Conservation (phyloP, 2,113 vertebrate species). For the Erythrolamprus reginae region DNA sequence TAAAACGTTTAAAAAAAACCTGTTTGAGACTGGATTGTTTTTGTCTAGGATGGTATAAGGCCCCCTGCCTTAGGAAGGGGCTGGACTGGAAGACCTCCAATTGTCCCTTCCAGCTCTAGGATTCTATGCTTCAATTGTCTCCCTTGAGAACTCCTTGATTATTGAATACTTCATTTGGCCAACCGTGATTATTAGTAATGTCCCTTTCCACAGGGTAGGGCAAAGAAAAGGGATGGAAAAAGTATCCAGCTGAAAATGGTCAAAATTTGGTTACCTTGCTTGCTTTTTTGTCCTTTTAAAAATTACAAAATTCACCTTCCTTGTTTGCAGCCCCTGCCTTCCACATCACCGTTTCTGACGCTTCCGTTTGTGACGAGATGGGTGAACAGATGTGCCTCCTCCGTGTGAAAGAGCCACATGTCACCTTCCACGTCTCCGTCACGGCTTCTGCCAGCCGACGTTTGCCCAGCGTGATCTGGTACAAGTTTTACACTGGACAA, state of each 20-base stretch:
- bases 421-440: constrained; percentile 8
- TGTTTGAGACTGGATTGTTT: neutral
- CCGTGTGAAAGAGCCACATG: neutral
- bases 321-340: constrained; percentile 5
- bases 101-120: too few relatives aligned
- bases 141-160: too few relatives aligned
- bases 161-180: too few relatives aligned
- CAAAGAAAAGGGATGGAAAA: neutral
- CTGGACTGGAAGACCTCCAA: too few relatives aligned
- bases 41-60: too few relatives aligned
- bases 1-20: neutral
- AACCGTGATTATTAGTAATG: too few relatives aligned
- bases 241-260: neutral
- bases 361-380: neutral
- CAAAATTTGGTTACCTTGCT: rapidly evolving
- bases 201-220: neutral
- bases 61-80: too few relatives aligned
- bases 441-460: neutral
- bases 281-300: too few relatives aligned
- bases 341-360: neutral
- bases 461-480: constrained; percentile 5
- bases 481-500: constrained; percentile 35
- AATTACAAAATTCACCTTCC: neutral
- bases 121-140: too few relatives aligned
- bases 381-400: constrained; percentile 28